Evolutionary conservation across 1,140 invertebrate species (phyloP).

Genomic region (Charaxes varanes): DNA sequence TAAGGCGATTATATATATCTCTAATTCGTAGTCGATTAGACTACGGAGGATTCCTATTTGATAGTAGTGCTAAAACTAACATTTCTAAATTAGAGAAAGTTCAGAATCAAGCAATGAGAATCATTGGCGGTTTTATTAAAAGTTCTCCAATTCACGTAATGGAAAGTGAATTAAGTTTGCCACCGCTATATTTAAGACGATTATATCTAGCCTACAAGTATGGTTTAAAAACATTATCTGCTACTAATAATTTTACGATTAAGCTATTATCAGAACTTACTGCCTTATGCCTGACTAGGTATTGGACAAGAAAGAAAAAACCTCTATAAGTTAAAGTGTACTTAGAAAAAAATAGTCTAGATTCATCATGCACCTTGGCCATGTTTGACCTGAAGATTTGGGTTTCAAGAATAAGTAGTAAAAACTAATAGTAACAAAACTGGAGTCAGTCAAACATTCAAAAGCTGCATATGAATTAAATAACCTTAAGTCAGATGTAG

Average conservation of each 20-base stretch:
- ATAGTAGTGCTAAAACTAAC: conserved; percentile 12
- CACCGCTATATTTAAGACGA: conserved; percentile 17
- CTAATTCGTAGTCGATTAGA: conserved; percentile 18
- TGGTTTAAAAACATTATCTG: background rate
- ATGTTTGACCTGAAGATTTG: too few species aligned
- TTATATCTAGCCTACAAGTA: conserved; percentile 9
- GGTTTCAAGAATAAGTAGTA: too few species aligned
- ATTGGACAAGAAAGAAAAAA: conserved; percentile 3
- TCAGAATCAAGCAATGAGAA: conserved; percentile 20
- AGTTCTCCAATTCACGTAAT: conserved; percentile 20
- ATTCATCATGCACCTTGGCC: too few species aligned
- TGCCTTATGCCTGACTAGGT: too few species aligned
- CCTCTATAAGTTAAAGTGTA: background rate
- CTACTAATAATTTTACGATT: background rate
- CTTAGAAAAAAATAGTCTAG: too few species aligned
- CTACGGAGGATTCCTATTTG: conserved; percentile 17
- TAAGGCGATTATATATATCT: conserved; percentile 12
- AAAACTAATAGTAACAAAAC: too few species aligned
- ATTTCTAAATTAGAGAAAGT: conserved; percentile 19
- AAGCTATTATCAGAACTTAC: background rate
- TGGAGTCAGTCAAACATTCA: too few species aligned
- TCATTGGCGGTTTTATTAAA: conserved; percentile 20
- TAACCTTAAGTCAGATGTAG: too few species aligned
- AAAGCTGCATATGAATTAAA: too few species aligned
- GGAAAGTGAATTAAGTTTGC: conserved; percentile 17